Evolutionary conservation across 2,888 invertebrate genomes (phyloP), one percentile per base, ranked within the genome.

Genomic region (Papilio elwesi): DNA sequence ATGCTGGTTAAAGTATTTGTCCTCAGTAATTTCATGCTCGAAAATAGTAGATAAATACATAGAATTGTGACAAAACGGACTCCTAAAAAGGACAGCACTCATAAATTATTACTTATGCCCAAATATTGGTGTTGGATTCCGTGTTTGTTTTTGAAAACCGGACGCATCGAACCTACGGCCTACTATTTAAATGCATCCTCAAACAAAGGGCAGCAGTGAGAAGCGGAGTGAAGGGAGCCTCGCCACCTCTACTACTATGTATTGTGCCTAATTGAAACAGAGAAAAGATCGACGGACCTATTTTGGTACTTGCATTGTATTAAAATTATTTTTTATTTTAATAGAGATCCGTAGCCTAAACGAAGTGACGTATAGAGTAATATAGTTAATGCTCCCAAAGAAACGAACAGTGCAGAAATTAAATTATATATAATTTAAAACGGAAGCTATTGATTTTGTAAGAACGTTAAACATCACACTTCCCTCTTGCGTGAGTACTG

Each of bases 111-210:
- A 85, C 85, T 80, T 83, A 82, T 84, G 82, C 84, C 82, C 87
- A 88, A 90, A 90, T 87, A 90, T 88, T 86, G 84, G 79, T 83
- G 84, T 81, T 83, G 79, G 81, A 78, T 78, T 77, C 74, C 74
- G 78, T 86, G 84, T 85, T 85, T 83, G 86, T 84, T 87, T 85
- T 87, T 83, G 83, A 82, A 83, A 84, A 85, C 87, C 89, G 86
- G 87, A 87, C 87, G 86, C 84, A 85, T 87, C 84, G 83, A 80
- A 82, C 82, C 83, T 83, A 81, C 82, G 81, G 83, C 81, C 79
- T 85, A 85, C 86, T 90, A 92, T 92, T 91, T 90, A 90, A 91
- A 92, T 92, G 90, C 91, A 87, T 91, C 86, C 86, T 85, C 91
- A 92, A 93, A 93, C 92, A 93, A 92, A 90, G 87, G 90, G 85